phyloP scores from a whole-genome alignment of 2,113 vertebrate species.

The Thunnus thynnus region DNA sequence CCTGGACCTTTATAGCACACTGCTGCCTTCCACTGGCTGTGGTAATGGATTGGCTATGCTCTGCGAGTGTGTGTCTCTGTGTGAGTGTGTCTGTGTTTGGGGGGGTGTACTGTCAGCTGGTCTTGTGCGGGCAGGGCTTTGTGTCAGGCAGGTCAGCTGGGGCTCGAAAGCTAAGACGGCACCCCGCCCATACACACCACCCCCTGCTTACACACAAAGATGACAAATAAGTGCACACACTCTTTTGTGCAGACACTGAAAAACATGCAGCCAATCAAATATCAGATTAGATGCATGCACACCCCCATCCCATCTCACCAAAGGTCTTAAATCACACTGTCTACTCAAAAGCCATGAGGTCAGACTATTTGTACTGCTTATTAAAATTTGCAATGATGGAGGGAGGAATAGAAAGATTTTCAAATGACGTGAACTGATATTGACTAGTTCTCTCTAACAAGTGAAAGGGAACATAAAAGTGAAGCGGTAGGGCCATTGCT shows the following conservation, averaged over 20 bases:
- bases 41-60: conserved; percentile 79
- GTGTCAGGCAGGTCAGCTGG: conserved; percentile 77
- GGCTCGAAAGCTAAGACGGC: conserved; percentile 38
- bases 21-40: conserved; percentile 68
- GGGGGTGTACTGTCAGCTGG: conserved; percentile 61
- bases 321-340: conserved; percentile 57
- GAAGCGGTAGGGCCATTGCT: conserved; percentile 46
- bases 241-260: conserved; percentile 58
- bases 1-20: conserved; percentile 58
- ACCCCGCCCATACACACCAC: conserved; percentile 21
- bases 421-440: conserved; percentile 29
- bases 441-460: not conserved
- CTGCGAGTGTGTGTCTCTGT: conserved; percentile 28
- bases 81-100: conserved; percentile 36
- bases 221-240: conserved; percentile 20
- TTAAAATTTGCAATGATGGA: conserved; percentile 38
- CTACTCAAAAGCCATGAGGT: conserved; percentile 27
- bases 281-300: conserved; percentile 50
- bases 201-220: conserved; percentile 22
- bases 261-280: conserved; percentile 60
- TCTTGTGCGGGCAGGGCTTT: conserved; percentile 57
- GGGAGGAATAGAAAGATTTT: conserved; percentile 27
- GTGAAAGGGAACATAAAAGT: conserved; percentile 40
- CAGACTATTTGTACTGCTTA: conserved; percentile 43
- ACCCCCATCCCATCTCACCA: conserved; percentile 23